These are phyloP conservation scores for Reticulitermes speratus DNA, from an alignment of 1,140 invertebrate genomes.

Conservation along the genomic window DNA sequence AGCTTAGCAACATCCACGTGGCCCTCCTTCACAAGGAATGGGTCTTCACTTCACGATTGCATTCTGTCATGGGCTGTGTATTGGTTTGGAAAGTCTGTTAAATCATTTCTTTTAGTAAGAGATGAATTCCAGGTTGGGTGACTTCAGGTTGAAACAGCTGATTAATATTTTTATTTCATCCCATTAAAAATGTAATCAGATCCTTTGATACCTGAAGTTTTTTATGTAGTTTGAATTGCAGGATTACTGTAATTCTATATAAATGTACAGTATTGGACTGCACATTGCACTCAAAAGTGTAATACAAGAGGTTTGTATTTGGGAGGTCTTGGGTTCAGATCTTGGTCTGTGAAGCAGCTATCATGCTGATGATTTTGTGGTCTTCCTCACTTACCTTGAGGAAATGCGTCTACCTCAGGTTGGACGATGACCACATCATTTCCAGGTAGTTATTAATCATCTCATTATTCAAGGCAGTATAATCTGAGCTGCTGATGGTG, in stretches of 20 bases:
- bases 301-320: too few relatives aligned
- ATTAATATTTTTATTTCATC: slow-evolving; percentile 26
- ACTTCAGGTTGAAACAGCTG: slow-evolving; percentile 34
- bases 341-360: too few relatives aligned
- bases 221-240: slow-evolving; percentile 25
- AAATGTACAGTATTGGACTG: too few relatives aligned
- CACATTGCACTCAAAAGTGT: too few relatives aligned
- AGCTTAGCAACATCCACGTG: slow-evolving; percentile 28
- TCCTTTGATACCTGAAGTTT: slow-evolving; percentile 30
- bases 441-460: too few relatives aligned
- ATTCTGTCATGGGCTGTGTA: slow-evolving; percentile 28
- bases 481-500: too few relatives aligned
- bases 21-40: neutral
- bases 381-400: too few relatives aligned
- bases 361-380: too few relatives aligned
- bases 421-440: too few relatives aligned
- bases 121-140: slow-evolving; percentile 32
- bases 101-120: slow-evolving; percentile 33
- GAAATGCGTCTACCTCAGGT: too few relatives aligned
- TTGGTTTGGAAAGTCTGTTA: slow-evolving; percentile 28
- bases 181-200: slow-evolving; percentile 27
- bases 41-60: slow-evolving; percentile 19
- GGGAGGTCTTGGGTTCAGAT: too few relatives aligned
- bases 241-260: neutral
- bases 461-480: too few relatives aligned